Conservation (phyloP, 1,140 invertebrate species). For the Bicyclus anynana region DNA sequence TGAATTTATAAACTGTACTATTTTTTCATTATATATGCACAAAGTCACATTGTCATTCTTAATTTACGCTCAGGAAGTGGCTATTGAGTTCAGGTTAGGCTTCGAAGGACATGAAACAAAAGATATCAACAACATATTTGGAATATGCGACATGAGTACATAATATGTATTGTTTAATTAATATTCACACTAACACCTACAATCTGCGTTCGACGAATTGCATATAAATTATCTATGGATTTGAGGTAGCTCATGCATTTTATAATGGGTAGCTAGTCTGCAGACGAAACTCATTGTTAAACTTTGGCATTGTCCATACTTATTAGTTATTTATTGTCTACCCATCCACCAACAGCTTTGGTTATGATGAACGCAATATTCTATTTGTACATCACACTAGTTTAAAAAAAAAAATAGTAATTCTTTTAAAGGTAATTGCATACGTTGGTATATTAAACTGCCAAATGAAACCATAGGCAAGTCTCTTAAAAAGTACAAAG, state of each 20-base stretch:
- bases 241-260: slow-evolving; percentile 60
- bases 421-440: too few species aligned
- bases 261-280: slow-evolving; percentile 36
- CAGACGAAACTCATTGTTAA: slow-evolving; percentile 52
- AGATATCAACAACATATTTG: slow-evolving; percentile 33
- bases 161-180: slow-evolving; percentile 46
- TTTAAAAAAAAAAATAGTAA: too few species aligned
- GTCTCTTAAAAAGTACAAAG: too few species aligned
- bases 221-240: slow-evolving; percentile 62
- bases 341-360: background rate
- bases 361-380: too few species aligned
- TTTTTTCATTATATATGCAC: slow-evolving; percentile 9
- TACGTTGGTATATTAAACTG: too few species aligned
- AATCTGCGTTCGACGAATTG: slow-evolving; percentile 60
- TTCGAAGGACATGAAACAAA: slow-evolving; percentile 44
- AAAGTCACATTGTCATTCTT: slow-evolving; percentile 4
- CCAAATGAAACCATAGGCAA: too few species aligned
- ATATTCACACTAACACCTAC: slow-evolving; percentile 59
- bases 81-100: slow-evolving; percentile 26
- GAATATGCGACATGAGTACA: slow-evolving; percentile 28
- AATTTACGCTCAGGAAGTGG: slow-evolving; percentile 23
- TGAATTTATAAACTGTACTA: too few species aligned
- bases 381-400: too few species aligned
- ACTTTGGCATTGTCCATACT: slow-evolving; percentile 18
- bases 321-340: slow-evolving; percentile 16